Percentiles rank a stretch among this genome's conserved stretches.
Evolutionary conservation across 2,113 vertebrate genomes (phyloP).

Genomic region (Typhlomys cinereus): DNA sequence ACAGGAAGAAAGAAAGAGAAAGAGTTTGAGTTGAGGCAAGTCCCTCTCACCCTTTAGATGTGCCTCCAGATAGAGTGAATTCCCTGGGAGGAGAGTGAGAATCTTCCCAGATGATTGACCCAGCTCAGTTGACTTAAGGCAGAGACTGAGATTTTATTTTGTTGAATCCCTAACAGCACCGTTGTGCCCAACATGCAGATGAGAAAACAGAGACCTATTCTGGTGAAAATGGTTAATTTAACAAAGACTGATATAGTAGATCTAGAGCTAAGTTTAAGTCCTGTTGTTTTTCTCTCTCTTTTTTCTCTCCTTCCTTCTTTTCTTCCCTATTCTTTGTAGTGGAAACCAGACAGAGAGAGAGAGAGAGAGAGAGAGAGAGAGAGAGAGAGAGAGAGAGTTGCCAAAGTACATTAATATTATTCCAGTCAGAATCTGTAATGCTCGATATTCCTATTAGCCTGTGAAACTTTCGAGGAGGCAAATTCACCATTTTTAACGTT

Average conservation of each 20-base stretch:
- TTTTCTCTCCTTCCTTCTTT: not conserved
- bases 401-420: not conserved
- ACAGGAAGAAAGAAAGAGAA: not conserved
- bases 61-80: too few relatives aligned
- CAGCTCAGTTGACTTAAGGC: too few relatives aligned
- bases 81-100: too few relatives aligned
- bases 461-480: not conserved
- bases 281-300: not conserved
- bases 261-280: not conserved
- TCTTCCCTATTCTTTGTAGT: not conserved
- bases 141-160: too few relatives aligned
- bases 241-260: not conserved
- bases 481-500: not conserved
- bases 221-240: slow-evolving; percentile 4
- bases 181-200: not conserved
- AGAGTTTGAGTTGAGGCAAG: slow-evolving; percentile 18
- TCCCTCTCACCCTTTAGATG: too few relatives aligned
- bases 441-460: not conserved
- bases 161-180: too few relatives aligned
- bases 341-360: not conserved
- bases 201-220: not conserved
- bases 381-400: not conserved
- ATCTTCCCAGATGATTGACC: too few relatives aligned
- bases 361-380: too few relatives aligned
- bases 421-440: not conserved